Evolutionary conservation across 2,888 invertebrate genomes (phyloP).

Genomic region (Dasypolia templi): DNA sequence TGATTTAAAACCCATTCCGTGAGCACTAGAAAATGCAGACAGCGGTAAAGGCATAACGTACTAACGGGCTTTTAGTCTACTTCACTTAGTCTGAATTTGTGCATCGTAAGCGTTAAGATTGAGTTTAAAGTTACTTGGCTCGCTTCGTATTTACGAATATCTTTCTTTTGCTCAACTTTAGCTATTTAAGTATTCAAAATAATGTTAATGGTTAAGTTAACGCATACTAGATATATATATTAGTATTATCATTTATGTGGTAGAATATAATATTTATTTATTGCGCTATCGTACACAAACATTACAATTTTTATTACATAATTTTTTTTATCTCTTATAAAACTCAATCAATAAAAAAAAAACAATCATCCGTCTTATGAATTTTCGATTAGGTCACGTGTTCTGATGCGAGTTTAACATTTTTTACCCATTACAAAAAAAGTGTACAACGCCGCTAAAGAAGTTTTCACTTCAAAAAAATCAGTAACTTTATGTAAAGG

Average conservation of each 20-base stretch:
- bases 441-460: too few relatives aligned
- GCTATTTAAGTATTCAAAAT: background rate
- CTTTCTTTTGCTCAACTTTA: slow-evolving; percentile 12
- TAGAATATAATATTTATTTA: too few relatives aligned
- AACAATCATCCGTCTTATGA: too few relatives aligned
- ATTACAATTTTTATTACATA: too few relatives aligned
- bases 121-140: slow-evolving; percentile 15
- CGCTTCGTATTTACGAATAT: slow-evolving; percentile 3
- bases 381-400: too few relatives aligned
- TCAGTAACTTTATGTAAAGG: background rate
- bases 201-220: background rate
- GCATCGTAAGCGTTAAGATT: slow-evolving; percentile 37
- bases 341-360: too few relatives aligned
- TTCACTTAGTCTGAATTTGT: slow-evolving; percentile 38
- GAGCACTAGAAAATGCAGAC: slow-evolving; percentile 30
- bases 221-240: background rate
- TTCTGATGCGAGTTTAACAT: too few relatives aligned
- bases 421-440: too few relatives aligned
- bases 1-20: slow-evolving; percentile 9
- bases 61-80: slow-evolving; percentile 17
- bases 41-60: slow-evolving; percentile 12
- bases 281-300: too few relatives aligned
- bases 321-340: too few relatives aligned
- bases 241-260: too few relatives aligned
- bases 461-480: too few relatives aligned